Evolutionary conservation across 1,140 invertebrate genomes (phyloP), one percentile per base, ranked within the genome.

Genomic region (Capitella teleta): DNA sequence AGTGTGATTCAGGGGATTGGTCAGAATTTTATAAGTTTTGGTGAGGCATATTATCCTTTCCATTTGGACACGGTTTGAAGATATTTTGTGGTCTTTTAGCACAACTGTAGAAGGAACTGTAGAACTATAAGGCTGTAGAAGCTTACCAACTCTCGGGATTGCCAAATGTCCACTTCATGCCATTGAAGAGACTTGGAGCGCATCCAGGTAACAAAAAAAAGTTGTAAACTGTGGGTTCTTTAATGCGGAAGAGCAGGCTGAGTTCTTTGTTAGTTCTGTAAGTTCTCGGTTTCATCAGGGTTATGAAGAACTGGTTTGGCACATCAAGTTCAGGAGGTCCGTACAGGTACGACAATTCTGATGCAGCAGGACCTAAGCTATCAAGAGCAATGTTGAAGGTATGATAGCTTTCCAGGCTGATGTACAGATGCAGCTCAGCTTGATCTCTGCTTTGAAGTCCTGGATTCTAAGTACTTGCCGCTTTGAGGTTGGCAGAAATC

Each of bases 61-160:
- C 14, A 58, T 34, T 28, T 58, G 57, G 19, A 57, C 50, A 23
- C 57, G 26, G 30, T 58, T 57, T 2, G 34, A 47, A 5, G 54
- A 43, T 16, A 58, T 47, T 10, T 41, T 26, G 2, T 52, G 10
- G 40, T 59, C 52, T 28, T 51, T 28, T 16, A 56, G 12, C 26
- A 57, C 50, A 10, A 34, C 42, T n/a, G n/a, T n/a, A n/a, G n/a
- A n/a, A n/a, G n/a, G n/a, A n/a, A n/a, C n/a, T n/a, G n/a, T n/a
- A n/a, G n/a, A n/a, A n/a, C n/a, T n/a, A n/a, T n/a, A n/a, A n/a
- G n/a, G n/a, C n/a, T 12, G 23, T 28, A 28, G 25, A 46, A 46
- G 3, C 16, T 12, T 14, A 46, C 24, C 44, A 46, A n/a, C 14
- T 46, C 44, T 14, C 23, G 28, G 2, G 21, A 25, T 28, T 24